Evolutionary conservation across 1,140 invertebrate species (phyloP).

Genomic region (Achroia grisella): DNA sequence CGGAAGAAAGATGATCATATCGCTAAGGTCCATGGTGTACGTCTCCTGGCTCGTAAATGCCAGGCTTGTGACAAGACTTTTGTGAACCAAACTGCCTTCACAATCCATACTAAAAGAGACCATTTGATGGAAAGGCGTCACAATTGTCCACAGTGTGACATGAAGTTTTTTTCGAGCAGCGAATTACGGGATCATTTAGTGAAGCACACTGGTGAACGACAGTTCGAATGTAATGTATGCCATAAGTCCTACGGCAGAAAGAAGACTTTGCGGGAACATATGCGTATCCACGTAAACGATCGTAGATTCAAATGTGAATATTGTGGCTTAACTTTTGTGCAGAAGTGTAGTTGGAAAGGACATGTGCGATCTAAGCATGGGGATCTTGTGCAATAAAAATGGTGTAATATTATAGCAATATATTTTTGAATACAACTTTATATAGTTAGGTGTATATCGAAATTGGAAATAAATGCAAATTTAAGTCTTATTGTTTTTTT

Average conservation of each 20-base stretch:
- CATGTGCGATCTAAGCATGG: constrained; percentile 44
- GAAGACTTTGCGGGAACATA: constrained; percentile 62
- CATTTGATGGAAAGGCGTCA: constrained; percentile 26
- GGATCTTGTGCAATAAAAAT: not conserved
- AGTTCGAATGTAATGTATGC: constrained; percentile 67
- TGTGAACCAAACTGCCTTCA: constrained; percentile 29
- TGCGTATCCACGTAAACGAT: constrained; percentile 69
- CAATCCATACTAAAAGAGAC: constrained; percentile 35
- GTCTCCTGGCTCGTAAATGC: constrained; percentile 30
- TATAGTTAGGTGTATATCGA: too few relatives aligned
- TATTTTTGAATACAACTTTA: too few relatives aligned
- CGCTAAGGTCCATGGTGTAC: constrained; percentile 30
- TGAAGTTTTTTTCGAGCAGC: constrained; percentile 29
- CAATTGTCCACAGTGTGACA: constrained; percentile 38
- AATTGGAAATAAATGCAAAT: too few relatives aligned
- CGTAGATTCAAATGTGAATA: constrained; percentile 44
- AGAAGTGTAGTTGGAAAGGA: constrained; percentile 38
- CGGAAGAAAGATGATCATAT: constrained; percentile 36
- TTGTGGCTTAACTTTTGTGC: constrained; percentile 45
- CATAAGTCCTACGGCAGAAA: constrained; percentile 70
- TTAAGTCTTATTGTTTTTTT: too few relatives aligned
- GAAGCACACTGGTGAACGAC: constrained; percentile 77
- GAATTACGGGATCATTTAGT: constrained; percentile 28
- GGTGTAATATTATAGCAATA: too few relatives aligned
- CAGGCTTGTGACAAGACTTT: constrained; percentile 45